These are phyloP conservation scores for Helicoverpa assulta DNA, from an alignment of 2,888 invertebrate genomes.

Conservation along the genomic window DNA sequence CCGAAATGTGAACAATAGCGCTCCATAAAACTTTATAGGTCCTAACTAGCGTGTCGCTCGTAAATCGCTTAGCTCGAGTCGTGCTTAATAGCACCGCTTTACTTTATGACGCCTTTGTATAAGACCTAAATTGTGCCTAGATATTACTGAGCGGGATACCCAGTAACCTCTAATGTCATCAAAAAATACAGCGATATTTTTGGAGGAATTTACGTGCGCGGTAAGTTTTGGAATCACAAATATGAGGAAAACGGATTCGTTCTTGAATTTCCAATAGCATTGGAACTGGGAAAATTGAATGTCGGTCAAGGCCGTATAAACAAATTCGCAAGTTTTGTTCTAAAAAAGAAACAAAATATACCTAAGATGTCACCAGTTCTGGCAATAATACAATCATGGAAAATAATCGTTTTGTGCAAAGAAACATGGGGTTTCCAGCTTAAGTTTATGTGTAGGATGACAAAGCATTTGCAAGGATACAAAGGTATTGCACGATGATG, in stretches of 20 bases:
- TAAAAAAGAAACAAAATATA: no score
- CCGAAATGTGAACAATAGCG: constrained; percentile 50
- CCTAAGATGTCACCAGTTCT: no score
- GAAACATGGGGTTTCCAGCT: no score
- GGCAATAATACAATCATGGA: no score
- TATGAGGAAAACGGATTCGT: neutral
- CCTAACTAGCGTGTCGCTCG: constrained; percentile 53
- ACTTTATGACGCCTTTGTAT: constrained; percentile 50
- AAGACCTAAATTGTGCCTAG: constrained; percentile 27
- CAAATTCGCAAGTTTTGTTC: neutral
- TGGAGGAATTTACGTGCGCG: neutral
- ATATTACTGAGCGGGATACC: constrained; percentile 22
- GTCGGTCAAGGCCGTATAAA: neutral
- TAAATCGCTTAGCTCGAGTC: constrained; percentile 56
- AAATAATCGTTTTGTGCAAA: no score
- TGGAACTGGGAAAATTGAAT: neutral
- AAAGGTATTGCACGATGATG: no score
- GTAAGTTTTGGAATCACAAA: neutral
- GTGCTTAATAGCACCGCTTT: constrained; percentile 54
- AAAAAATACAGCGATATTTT: neutral
- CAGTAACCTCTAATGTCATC: neutral
- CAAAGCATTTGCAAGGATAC: no score
- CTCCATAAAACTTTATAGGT: constrained; percentile 52
- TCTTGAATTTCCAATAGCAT: neutral
- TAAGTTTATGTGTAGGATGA: no score